Evolutionary conservation across 2,888 invertebrate genomes (phyloP).

Genomic region (Plagodis dolabraria): DNA sequence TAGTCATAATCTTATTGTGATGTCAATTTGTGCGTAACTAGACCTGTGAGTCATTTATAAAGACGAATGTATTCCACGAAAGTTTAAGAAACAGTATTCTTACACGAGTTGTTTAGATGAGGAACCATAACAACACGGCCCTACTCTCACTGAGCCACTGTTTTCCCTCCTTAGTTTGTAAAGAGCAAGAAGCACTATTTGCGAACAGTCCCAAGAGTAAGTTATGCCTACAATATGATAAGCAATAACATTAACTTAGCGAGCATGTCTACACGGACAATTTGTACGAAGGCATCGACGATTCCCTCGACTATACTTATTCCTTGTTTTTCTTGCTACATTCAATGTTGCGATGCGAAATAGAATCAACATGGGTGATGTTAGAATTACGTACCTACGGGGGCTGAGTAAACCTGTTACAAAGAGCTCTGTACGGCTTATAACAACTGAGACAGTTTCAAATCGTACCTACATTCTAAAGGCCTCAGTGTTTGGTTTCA

Average conservation of each 20-base stretch:
- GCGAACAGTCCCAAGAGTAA: constrained; percentile 22
- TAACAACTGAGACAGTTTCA: too few relatives aligned
- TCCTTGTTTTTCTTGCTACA: constrained; percentile 26
- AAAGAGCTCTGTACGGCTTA: not conserved
- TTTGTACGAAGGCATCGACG: constrained; percentile 23
- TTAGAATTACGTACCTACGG: not conserved
- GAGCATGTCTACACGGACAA: constrained; percentile 24
- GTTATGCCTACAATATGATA: constrained; percentile 26
- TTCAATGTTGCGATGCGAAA: constrained; percentile 6
- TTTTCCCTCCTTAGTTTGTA: constrained; percentile 5
- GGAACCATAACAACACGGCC: constrained; percentile 1
- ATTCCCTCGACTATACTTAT: constrained; percentile 20
- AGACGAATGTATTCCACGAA: not conserved
- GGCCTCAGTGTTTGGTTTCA: too few relatives aligned
- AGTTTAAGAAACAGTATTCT: too few relatives aligned
- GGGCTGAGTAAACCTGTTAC: not conserved
- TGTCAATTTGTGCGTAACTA: too few relatives aligned
- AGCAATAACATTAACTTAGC: constrained; percentile 26
- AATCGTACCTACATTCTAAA: too few relatives aligned
- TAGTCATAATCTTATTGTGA: too few relatives aligned
- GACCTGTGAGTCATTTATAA: too few relatives aligned
- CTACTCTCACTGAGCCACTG: constrained; percentile 1
- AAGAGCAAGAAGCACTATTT: constrained; percentile 16
- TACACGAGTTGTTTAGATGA: not conserved
- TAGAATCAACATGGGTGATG: constrained; percentile 2